phyloP scores from a whole-genome alignment of 2,797 vertebrate genomes.

The Eidolon dupreanum region DNA sequence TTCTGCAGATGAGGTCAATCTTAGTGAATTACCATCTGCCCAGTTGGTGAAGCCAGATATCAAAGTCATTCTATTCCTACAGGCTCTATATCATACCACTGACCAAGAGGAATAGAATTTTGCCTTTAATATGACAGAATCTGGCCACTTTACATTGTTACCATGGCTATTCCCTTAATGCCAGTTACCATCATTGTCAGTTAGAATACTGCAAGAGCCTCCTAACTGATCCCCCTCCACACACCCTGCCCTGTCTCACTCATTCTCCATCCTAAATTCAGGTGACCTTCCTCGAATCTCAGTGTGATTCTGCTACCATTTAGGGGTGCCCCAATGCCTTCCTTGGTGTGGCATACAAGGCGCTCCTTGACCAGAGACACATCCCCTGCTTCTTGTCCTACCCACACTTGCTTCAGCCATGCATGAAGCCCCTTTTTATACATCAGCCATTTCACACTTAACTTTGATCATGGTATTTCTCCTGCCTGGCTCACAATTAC shows the following conservation, averaged over 20 bases:
- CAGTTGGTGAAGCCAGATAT: background rate
- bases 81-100: background rate
- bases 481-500: background rate
- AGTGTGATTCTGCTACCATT: background rate
- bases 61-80: background rate
- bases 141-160: background rate
- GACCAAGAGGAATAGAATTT: background rate
- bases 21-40: background rate
- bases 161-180: background rate
- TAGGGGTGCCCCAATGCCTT: fast-evolving
- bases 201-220: background rate
- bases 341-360: background rate
- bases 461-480: background rate
- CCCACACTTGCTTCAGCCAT: background rate
- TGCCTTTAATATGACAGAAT: background rate
- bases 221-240: background rate
- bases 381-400: background rate
- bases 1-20: background rate
- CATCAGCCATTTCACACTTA: background rate
- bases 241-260: background rate
- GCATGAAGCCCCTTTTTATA: background rate
- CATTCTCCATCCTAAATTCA: background rate
- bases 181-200: too few relatives aligned
- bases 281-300: background rate
- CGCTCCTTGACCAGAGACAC: background rate